phyloP scores from a whole-genome alignment of 2,113 vertebrate species.

The Rhadina sibilatrix region DNA sequence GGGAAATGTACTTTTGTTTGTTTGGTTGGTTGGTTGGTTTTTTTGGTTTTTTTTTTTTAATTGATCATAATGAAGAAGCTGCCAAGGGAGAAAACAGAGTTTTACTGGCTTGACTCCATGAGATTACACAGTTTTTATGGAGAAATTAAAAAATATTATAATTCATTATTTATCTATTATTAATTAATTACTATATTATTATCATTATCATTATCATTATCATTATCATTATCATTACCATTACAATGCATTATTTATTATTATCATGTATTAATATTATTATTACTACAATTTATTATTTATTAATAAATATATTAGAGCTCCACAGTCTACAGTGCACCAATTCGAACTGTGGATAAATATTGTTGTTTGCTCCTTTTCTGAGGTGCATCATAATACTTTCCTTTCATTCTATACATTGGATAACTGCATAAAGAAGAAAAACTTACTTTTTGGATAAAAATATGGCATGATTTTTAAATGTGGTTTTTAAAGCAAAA shows the following conservation, averaged over 20 bases:
- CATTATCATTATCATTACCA: not conserved
- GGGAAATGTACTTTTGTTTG: not conserved
- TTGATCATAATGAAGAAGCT: not conserved
- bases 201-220: not conserved
- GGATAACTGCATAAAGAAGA: not conserved
- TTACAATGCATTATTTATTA: not conserved
- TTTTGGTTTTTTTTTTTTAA: not conserved
- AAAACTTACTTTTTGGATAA: not conserved
- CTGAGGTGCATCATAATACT: not conserved
- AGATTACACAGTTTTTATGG: not conserved
- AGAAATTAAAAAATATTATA: not conserved
- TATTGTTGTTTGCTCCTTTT: not conserved
- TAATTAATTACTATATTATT: not conserved
- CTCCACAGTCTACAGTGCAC: not conserved
- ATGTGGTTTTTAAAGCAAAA: not conserved
- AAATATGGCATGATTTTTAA: not conserved
- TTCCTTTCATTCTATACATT: not conserved
- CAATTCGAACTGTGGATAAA: not conserved
- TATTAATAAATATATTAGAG: not conserved
- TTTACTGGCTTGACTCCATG: not conserved
- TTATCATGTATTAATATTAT: not conserved
- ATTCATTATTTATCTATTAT: not conserved
- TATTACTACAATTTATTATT: not conserved
- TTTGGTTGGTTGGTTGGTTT: too few relatives aligned
- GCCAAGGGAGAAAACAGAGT: not conserved